Percentiles rank a stretch among this genome's conserved stretches.
Conservation (phyloP, 2,888 invertebrate genomes). For the Slavum lentiscoides region DNA sequence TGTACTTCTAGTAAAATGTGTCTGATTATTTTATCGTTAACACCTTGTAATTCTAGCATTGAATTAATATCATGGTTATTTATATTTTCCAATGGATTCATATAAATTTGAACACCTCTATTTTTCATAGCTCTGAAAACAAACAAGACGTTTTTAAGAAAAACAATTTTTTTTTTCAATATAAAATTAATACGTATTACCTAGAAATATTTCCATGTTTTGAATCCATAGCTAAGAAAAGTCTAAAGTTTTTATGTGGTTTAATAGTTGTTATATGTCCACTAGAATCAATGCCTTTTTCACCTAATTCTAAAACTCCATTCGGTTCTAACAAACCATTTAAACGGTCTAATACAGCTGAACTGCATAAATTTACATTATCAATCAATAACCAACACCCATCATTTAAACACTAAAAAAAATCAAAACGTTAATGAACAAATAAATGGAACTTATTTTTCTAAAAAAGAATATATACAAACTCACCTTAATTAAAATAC, state of each 20-base stretch:
- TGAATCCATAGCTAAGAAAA: conserved; percentile 94
- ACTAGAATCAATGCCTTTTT: conserved; percentile 78
- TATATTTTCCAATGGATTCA: conserved; percentile 59
- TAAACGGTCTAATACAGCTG: conserved; percentile 93
- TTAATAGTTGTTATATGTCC: conserved; percentile 73
- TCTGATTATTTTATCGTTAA: conserved; percentile 2
- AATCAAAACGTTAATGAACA: conserved; percentile 17
- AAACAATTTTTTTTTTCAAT: neutral
- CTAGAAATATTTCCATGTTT: conserved; percentile 93
- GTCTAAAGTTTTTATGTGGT: conserved; percentile 88
- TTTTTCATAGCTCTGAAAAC: conserved; percentile 89
- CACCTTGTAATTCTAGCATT: conserved; percentile 53
- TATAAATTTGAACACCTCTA: conserved; percentile 88
- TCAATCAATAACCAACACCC: conserved; percentile 86
- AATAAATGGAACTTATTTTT: neutral
- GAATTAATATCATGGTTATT: conserved; percentile 41
- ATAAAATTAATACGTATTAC: conserved; percentile 58
- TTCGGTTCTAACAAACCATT: conserved; percentile 93
- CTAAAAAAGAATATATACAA: neutral
- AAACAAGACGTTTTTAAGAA: neutral
- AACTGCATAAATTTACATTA: conserved; percentile 93
- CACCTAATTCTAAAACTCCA: conserved; percentile 86
- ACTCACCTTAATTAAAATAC: conserved; percentile 75
- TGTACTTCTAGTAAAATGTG: conserved; percentile 37
- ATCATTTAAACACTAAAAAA: conserved; percentile 70